Evolutionary conservation across 2,113 vertebrate genomes (phyloP).

Genomic region (Thalassarche chlororhynchos): DNA sequence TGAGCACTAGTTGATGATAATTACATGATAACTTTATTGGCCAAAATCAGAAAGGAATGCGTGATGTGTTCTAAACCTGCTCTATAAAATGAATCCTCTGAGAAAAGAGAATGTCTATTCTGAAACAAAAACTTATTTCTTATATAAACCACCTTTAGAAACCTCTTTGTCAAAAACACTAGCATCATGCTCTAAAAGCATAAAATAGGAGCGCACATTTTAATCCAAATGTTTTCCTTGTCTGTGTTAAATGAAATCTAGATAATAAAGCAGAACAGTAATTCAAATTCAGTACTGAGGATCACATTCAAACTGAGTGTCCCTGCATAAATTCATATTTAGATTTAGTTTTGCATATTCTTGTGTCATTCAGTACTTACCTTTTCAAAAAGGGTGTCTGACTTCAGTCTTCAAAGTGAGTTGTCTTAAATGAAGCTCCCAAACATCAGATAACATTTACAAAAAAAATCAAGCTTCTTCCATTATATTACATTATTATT

Average conservation of each 20-base stretch:
- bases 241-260: neutral
- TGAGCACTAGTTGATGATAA: constrained; percentile 74
- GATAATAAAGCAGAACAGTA: neutral
- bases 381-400: neutral
- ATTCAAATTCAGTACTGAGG: neutral
- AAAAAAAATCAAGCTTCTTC: neutral
- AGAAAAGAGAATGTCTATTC: neutral
- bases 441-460: neutral
- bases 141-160: neutral
- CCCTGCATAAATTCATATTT: neutral
- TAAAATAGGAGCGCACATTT: neutral
- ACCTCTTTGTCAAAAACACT: neutral
- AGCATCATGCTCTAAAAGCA: neutral
- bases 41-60: constrained; percentile 20
- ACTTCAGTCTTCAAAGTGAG: neutral
- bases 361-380: neutral
- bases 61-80: neutral
- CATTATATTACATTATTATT: neutral
- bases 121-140: neutral
- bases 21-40: constrained; percentile 83
- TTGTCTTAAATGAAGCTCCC: neutral
- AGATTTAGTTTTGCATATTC: neutral
- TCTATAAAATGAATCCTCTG: neutral
- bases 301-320: neutral
- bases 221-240: neutral